Percentiles rank a stretch among this genome's conserved stretches.
Evolutionary conservation across 23 tunicate species (phyloP).

Genomic region (Pegea sp.): DNA sequence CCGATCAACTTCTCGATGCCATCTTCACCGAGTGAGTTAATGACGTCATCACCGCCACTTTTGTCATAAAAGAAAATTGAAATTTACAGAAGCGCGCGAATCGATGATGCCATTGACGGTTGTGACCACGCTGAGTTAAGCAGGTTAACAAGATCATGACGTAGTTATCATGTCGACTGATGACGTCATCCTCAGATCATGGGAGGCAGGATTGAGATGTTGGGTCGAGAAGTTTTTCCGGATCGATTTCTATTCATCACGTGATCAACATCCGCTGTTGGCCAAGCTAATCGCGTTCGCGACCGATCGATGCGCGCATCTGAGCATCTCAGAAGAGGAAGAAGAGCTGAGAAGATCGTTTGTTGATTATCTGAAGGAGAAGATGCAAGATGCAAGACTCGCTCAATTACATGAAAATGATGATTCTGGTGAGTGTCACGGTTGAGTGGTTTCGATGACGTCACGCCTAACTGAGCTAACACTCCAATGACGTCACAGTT

Average conservation of each 20-base stretch:
- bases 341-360: too few relatives aligned
- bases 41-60: not conserved
- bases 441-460: too few relatives aligned
- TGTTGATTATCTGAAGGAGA: too few relatives aligned
- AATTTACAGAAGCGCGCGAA: not conserved
- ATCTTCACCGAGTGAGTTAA: constrained; percentile 31
- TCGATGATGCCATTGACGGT: not conserved
- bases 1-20: constrained; percentile 26
- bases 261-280: constrained; percentile 12
- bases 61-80: not conserved
- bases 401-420: too few relatives aligned
- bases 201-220: constrained; percentile 7
- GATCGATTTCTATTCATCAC: constrained; percentile 42
- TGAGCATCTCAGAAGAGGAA: too few relatives aligned
- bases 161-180: not conserved
- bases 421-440: too few relatives aligned
- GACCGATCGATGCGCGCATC: too few relatives aligned
- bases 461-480: too few relatives aligned
- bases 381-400: too few relatives aligned
- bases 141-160: not conserved
- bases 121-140: not conserved
- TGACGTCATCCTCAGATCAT: constrained; percentile 7
- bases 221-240: constrained; percentile 36
- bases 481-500: too few relatives aligned
- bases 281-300: constrained; percentile 9